Base-by-base conservation (phyloP, 2,888 invertebrate species). In the Siphlonurus alternatus region DNA sequence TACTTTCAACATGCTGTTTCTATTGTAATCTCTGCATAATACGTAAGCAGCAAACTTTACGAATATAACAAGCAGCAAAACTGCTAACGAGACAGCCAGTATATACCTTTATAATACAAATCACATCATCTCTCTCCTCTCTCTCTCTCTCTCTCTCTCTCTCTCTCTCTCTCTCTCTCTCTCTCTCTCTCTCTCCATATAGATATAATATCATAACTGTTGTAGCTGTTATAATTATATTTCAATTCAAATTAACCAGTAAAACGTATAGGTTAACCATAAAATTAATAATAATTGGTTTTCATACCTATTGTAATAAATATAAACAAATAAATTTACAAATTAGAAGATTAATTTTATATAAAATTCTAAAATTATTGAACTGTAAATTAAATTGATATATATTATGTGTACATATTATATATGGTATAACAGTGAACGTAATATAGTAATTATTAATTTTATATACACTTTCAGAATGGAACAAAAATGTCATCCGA, bases 161-260 rank as follows among this genome's bases (percentile, higher is more conserved):
- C 38, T 38, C 38, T 38, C 38, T 38, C 38, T 38, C 38, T 38
- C 38, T 38, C 38, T 38, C 38, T 38, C 38, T 38, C 38, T 38
- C 38, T 38, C 38, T 38, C 38, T 38, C 38, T 38, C 38, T 38
- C 38, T 38, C 38, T 38, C 38, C 15, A 15, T 38, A 38, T 38
- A 15, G 7, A 38, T 38, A 38, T 15, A 38, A 38, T 38, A n/a
- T 38, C 15, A 38, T 38, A 38, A 10, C 38, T 38, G n/a, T n/a
- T 38, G 7, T 38, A 10, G 38, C 38, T 38, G 15, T 38, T 38
- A 56, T 56, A 56, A 56, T 56, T 56, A 56, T 22, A 22, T 20
- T 20, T 56, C 56, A 56, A 56, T 56, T 56, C 7, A 56, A 56
- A 56, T 56, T 56, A 56, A 56, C 56, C 56, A 38, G 38, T 38